Percentiles rank a stretch among this genome's conserved stretches.
Conservation (phyloP, 2,113 vertebrate genomes). For the Oryzias curvinotus region DNA sequence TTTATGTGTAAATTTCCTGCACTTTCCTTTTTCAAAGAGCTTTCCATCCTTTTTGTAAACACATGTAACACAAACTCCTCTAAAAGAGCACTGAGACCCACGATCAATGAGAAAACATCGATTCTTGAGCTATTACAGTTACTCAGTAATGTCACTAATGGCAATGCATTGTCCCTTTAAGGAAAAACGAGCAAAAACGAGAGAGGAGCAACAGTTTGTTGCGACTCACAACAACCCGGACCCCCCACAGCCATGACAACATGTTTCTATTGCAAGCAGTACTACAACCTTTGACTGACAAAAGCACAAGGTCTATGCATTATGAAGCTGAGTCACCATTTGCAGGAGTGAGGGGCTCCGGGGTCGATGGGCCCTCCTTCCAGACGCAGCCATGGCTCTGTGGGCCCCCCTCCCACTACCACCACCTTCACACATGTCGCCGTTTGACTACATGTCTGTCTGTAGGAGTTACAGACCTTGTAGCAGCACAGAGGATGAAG, state of each 20-base stretch:
- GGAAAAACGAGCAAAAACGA: slow-evolving; percentile 65
- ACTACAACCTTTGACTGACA: slow-evolving; percentile 75
- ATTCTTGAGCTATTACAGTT: slow-evolving; percentile 75
- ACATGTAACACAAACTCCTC: slow-evolving; percentile 56
- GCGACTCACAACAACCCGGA: slow-evolving; percentile 55
- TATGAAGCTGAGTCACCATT: slow-evolving; percentile 54
- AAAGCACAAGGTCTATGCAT: slow-evolving; percentile 85
- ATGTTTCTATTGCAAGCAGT: slow-evolving; percentile 87
- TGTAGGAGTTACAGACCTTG: slow-evolving; percentile 18
- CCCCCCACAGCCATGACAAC: slow-evolving; percentile 67
- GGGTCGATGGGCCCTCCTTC: not conserved
- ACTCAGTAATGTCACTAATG: slow-evolving; percentile 83
- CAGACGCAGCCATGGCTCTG: not conserved
- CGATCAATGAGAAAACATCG: slow-evolving; percentile 81
- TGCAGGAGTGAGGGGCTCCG: slow-evolving; percentile 38
- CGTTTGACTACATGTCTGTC: slow-evolving; percentile 16
- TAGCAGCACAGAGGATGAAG: slow-evolving; percentile 17
- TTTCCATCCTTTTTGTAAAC: slow-evolving; percentile 53
- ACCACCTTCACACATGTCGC: not conserved
- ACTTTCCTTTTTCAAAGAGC: slow-evolving; percentile 33
- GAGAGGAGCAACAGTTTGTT: slow-evolving; percentile 58
- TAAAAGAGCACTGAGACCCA: slow-evolving; percentile 62
- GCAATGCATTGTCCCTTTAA: slow-evolving; percentile 78
- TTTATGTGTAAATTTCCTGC: slow-evolving; percentile 52
- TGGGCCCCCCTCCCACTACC: not conserved